A percentile compares a stretch with the other conserved stretches of the same genome.
Evolutionary conservation across 2,888 invertebrate genomes (phyloP).

Genomic region (Caenorhabditis becei): DNA sequence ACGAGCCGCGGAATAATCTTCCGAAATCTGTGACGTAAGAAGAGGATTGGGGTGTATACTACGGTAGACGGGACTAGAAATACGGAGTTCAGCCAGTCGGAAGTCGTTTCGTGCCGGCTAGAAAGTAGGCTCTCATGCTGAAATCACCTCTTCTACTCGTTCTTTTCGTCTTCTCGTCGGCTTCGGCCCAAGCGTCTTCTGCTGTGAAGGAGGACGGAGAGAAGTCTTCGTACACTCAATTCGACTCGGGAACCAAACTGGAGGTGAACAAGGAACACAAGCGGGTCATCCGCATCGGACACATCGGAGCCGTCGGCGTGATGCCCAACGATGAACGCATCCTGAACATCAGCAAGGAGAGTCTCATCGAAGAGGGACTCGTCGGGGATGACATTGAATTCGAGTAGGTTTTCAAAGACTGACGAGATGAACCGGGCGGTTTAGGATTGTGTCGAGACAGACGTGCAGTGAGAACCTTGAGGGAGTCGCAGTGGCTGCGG

Average conservation of each 20-base stretch:
- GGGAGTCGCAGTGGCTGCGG: conserved; percentile 81
- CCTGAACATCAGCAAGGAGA: conserved; percentile 75
- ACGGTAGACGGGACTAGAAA: conserved; percentile 16
- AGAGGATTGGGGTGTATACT: neutral
- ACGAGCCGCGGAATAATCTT: conserved; percentile 10
- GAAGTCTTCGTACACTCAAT: conserved; percentile 65
- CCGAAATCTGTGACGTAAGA: conserved; percentile 12
- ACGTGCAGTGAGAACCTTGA: conserved; percentile 78
- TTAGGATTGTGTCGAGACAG: conserved; percentile 75
- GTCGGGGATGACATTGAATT: conserved; percentile 77
- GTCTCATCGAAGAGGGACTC: conserved; percentile 75
- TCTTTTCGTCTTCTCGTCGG: conserved; percentile 4
- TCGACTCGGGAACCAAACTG: conserved; percentile 62
- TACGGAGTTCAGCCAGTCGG: conserved; percentile 14
- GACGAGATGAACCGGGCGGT: neutral
- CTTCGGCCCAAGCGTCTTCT: conserved; percentile 9
- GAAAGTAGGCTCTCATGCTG: conserved; percentile 14
- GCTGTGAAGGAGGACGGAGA: conserved; percentile 41
- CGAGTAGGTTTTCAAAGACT: conserved; percentile 69
- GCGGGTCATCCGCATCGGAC: conserved; percentile 68
- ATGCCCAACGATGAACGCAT: conserved; percentile 79
- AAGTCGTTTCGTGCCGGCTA: conserved; percentile 1
- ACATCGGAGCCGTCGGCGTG: conserved; percentile 68
- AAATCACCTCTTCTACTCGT: conserved; percentile 17
- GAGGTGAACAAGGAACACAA: conserved; percentile 66